Evolutionary conservation across 2,888 invertebrate species (phyloP), one percentile per base, ranked within the genome.

Genomic region (Eupithecia tripunctaria): DNA sequence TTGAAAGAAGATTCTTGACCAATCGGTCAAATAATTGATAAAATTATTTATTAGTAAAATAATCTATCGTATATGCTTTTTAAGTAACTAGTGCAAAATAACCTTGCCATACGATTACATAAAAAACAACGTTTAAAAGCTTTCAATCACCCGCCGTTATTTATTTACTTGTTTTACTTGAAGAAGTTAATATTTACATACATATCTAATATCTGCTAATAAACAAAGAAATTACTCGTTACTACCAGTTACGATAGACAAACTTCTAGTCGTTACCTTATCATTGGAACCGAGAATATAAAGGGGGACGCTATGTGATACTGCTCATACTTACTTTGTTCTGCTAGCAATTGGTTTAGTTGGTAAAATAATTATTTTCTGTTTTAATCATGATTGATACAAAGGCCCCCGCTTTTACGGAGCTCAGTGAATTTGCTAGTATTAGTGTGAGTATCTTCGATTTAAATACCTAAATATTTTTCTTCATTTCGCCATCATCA

Each of bases 381-480:
- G 18, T 12, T 64, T 64, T 38, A 21, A n/a, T 86, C 74, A 91
- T 91, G 90, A 84, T 89, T 25, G 88, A 88, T 62, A 88, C 83
- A n/a, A 85, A 80, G 67, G 73, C 78, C n/a, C 92, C 91, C 1
- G 88, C 88, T 76, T 95, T 93, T 81, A 88, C 91, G 4, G 93
- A 95, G 73, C 83, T 95, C 2, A 93, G 94, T 79, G 95, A 95
- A 78, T 87, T 95, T 32, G 91, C 90, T 64, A 92, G 93, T 60
- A 74, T 82, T 41, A 88, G 89, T 75, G 95, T 94, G 82, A 91
- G 94, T 89, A 68, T 74, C 70, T 36, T 38, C 10, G 3, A 21
- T 67, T 27, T 38, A 56, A 51, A 51, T 51, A 51, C 3, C 18
- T 18, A 12, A n/a, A n/a, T n/a, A n/a, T n/a, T n/a, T n/a, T n/a